Percentiles rank a stretch among this genome's conserved stretches.
Conservation (phyloP, 2,797 vertebrate species). For the Mormyrops attenuatus region DNA sequence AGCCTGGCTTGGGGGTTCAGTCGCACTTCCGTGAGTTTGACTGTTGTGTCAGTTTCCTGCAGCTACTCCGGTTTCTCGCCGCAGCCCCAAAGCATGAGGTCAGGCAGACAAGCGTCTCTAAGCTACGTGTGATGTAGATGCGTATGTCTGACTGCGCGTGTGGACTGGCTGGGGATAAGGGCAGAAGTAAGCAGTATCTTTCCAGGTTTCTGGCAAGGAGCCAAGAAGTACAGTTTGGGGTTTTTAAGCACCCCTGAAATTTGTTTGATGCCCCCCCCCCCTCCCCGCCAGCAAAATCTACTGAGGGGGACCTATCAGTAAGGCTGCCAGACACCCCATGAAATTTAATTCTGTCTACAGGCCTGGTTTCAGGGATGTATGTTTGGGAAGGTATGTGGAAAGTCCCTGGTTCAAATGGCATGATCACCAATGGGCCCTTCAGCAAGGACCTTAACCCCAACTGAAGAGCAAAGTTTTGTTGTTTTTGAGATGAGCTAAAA, state of each 20-base stretch:
- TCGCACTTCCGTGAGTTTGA: not conserved
- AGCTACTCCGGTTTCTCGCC: not conserved
- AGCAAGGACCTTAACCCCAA: not conserved
- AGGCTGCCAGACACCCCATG: not conserved
- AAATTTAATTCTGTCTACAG: not conserved
- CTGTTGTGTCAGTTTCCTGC: not conserved
- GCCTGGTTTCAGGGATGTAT: not conserved
- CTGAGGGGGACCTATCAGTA: not conserved
- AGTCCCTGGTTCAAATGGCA: not conserved
- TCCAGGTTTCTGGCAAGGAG: not conserved
- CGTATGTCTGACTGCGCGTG: not conserved
- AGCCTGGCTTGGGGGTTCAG: not conserved
- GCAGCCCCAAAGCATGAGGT: not conserved
- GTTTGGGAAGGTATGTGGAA: not conserved
- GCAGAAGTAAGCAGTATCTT: not conserved
- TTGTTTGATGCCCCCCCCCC: not conserved
- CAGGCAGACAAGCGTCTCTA: not conserved
- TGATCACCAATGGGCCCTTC: not conserved
- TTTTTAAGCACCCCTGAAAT: not conserved
- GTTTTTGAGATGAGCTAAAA: not conserved
- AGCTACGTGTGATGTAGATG: not conserved
- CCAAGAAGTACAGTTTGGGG: not conserved
- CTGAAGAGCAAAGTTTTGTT: not conserved
- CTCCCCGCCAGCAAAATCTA: not conserved
- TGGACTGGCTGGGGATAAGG: not conserved